phyloP scores from a whole-genome alignment of 2,113 vertebrate genomes.

The Chlamydotis undulata region DNA sequence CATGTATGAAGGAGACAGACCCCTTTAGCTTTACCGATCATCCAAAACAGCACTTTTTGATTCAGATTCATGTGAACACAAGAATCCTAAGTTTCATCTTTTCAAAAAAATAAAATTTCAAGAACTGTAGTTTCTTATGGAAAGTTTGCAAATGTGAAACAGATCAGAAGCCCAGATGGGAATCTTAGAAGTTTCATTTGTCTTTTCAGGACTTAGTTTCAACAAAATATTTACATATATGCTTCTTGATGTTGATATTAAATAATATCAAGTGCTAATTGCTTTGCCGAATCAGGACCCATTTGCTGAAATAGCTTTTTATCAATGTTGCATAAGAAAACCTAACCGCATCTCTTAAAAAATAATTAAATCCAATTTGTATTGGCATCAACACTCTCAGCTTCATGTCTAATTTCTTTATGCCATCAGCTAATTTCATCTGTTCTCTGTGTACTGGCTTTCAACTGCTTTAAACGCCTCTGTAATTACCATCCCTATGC shows the following conservation, averaged over 20 bases:
- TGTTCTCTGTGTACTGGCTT: background rate
- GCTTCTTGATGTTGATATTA: background rate
- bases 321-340: background rate
- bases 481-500: background rate
- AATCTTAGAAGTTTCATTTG: background rate
- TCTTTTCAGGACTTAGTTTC: background rate
- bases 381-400: background rate
- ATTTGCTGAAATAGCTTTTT: background rate
- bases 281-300: background rate
- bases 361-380: conserved; percentile 21
- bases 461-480: background rate
- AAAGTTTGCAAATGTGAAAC: background rate
- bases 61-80: rapidly evolving
- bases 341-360: background rate
- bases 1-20: background rate
- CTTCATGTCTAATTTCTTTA: background rate
- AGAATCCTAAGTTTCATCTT: background rate
- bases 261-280: background rate
- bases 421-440: background rate
- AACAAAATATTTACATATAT: background rate
- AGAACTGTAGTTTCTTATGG: background rate
- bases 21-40: background rate
- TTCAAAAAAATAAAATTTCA: background rate
- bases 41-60: background rate
- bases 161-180: background rate